Conservation (phyloP, 2,113 vertebrate species). For the Vombatus ursinus region DNA sequence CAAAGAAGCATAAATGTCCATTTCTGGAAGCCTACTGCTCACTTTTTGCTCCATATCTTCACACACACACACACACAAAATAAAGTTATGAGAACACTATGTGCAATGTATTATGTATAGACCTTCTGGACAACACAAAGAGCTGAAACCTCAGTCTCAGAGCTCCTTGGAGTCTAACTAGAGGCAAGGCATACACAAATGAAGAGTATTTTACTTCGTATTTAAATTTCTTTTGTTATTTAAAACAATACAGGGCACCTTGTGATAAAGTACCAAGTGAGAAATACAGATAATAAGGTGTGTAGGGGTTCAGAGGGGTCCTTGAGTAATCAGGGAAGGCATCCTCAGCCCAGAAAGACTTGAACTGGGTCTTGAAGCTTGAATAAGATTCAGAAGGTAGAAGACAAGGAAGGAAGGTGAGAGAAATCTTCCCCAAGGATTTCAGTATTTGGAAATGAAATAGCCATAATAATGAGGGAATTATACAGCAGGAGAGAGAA, state of each 20-base stretch:
- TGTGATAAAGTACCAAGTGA: neutral
- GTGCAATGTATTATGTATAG: neutral
- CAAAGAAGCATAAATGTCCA: neutral
- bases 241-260: neutral
- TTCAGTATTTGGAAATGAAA: slow-evolving; percentile 3
- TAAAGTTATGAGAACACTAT: neutral
- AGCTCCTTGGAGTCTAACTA: neutral
- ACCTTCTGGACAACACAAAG: neutral
- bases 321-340: neutral
- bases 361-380: neutral
- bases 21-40: neutral
- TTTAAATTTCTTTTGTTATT: neutral
- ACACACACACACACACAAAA: neutral
- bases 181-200: neutral
- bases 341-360: neutral
- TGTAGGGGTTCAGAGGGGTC: neutral
- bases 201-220: neutral
- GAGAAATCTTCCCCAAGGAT: neutral
- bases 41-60: neutral
- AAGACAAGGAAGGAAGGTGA: neutral
- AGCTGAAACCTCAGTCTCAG: neutral
- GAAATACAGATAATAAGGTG: neutral
- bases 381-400: neutral
- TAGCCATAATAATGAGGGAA: neutral
- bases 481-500: neutral